Evolutionary conservation across 2,888 invertebrate genomes (phyloP).

Genomic region (Encarsia formosa): DNA sequence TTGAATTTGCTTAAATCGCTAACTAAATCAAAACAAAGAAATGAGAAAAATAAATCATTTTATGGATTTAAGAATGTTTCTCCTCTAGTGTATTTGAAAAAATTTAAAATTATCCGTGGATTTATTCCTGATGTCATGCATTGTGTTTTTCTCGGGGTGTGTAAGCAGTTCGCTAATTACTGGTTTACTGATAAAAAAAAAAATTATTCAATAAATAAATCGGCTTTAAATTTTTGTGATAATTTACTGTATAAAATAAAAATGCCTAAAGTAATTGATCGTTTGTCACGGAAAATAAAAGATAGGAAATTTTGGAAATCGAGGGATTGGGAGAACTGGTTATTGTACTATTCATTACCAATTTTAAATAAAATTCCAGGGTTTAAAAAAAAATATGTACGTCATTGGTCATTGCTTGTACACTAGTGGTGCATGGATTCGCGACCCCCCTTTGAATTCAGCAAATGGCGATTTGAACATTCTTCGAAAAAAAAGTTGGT

Average conservation of each 20-base stretch:
- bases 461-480: too few species aligned
- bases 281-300: background rate
- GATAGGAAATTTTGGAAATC: background rate
- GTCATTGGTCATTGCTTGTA: background rate
- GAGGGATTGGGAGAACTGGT: constrained; percentile 2
- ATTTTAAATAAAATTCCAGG: background rate
- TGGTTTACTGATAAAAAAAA: background rate
- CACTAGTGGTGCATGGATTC: too few species aligned
- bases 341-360: background rate
- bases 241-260: background rate
- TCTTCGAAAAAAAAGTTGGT: too few species aligned
- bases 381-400: background rate
- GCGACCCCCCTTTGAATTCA: too few species aligned
- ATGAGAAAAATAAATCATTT: background rate
- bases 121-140: background rate
- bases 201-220: background rate
- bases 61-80: background rate
- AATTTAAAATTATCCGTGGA: background rate
- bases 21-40: too few species aligned
- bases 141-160: background rate
- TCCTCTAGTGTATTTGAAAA: background rate
- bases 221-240: background rate
- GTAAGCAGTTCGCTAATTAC: background rate
- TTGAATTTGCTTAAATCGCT: background rate
- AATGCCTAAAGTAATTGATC: background rate